Conservation (phyloP, 1,140 invertebrate species). For the Magallana gigas region DNA sequence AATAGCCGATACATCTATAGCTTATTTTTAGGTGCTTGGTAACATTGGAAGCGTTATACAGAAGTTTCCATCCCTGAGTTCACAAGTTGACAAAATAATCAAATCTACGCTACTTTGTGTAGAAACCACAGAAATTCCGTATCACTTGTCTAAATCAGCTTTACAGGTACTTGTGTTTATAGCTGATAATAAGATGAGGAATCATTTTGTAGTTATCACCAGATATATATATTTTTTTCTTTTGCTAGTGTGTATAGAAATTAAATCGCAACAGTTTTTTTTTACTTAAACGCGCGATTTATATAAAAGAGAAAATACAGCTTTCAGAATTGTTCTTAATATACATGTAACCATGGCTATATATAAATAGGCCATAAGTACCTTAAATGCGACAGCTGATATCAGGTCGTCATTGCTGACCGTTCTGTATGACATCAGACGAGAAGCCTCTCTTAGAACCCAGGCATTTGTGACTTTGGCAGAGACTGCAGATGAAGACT, state of each 20-base stretch:
- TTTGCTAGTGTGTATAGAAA: no score
- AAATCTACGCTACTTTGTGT: constrained; percentile 14
- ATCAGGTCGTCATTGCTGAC: constrained; percentile 36
- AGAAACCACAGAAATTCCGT: constrained; percentile 23
- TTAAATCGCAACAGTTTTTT: no score
- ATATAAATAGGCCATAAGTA: not conserved
- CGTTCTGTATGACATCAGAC: constrained; percentile 38
- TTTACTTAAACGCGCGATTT: no score
- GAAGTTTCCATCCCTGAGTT: not conserved
- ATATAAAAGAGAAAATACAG: no score
- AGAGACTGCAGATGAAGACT: not conserved
- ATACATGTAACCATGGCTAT: no score
- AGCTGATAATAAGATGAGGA: not conserved
- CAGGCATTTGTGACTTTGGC: constrained; percentile 32
- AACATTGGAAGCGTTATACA: constrained; percentile 50
- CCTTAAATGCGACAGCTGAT: constrained; percentile 22
- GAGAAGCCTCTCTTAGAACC: constrained; percentile 13
- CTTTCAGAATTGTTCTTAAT: no score
- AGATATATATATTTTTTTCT: no score
- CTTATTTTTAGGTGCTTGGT: constrained; percentile 43
- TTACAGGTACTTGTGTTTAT: constrained; percentile 41
- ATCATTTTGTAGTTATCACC: no score
- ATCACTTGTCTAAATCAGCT: constrained; percentile 50
- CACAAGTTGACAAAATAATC: not conserved
- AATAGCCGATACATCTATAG: no score